These are phyloP conservation scores for Philonicus albiceps DNA, from an alignment of 2,888 invertebrate species.

Conservation along the genomic window DNA sequence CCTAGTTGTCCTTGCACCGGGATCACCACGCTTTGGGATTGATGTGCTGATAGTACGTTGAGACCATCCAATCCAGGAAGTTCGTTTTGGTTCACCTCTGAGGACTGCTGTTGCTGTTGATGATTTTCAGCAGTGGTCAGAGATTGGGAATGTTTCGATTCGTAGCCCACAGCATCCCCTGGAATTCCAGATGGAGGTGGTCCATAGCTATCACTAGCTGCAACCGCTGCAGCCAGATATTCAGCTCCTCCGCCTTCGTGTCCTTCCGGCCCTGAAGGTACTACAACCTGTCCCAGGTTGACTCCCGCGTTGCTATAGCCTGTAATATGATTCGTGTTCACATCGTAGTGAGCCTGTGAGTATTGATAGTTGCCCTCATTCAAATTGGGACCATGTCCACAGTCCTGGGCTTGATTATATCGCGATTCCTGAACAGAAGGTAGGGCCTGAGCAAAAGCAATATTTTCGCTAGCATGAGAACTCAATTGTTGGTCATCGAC, in stretches of 20 bases:
- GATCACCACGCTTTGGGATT: conserved; percentile 62
- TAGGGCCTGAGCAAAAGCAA: conserved; percentile 53
- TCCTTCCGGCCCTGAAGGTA: background rate
- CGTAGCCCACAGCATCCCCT: conserved; percentile 56
- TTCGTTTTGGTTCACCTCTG: conserved; percentile 49
- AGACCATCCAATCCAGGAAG: conserved; percentile 58
- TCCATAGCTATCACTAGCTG: conserved; percentile 50
- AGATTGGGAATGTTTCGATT: conserved; percentile 54
- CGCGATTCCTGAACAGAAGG: conserved; percentile 56
- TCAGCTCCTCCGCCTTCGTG: conserved; percentile 21
- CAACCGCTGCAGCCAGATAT: conserved; percentile 29
- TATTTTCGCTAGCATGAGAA: conserved; percentile 39
- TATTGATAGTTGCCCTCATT: conserved; percentile 53
- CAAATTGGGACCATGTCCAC: conserved; percentile 61
- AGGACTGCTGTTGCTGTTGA: conserved; percentile 6
- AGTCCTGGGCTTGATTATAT: conserved; percentile 57
- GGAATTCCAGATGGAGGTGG: conserved; percentile 55
- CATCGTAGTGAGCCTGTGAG: conserved; percentile 51
- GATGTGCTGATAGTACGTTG: conserved; percentile 59
- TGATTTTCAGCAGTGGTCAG: conserved; percentile 51
- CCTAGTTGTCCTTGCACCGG: conserved; percentile 69
- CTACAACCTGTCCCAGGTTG: background rate
- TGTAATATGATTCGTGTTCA: conserved; percentile 50
- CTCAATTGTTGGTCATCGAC: conserved; percentile 42
- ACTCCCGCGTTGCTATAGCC: background rate